Evolutionary conservation across 2,113 vertebrate genomes (phyloP), one percentile per base, ranked within the genome.

Genomic region (Suricata suricatta): DNA sequence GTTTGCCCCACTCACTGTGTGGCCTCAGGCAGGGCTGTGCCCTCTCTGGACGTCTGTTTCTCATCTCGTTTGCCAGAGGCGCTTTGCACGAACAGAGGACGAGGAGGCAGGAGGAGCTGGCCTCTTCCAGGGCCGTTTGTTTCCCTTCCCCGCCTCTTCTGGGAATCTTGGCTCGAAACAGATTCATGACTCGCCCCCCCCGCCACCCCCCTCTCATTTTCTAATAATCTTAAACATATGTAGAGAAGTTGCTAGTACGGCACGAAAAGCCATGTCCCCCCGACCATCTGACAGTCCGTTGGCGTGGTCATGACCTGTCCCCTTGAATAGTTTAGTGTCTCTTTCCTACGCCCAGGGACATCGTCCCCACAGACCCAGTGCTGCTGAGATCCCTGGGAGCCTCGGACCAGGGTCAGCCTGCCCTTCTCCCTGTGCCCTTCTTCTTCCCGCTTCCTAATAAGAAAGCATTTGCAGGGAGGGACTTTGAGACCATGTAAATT

Each of bases 301-400:
- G 69, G 38, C 66, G 11, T 35, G 2, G 0, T 3, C 29, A 41
- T 0, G 44, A 38, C n/a, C 57, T 17, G 15, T 0, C 21, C 2
- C 19, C 0, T 38, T 60, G 57, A 21, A 21, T 3, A 10, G 12
- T 6, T 25, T 1, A 54, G 68, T 12, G 47, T 38, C 79, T 50
- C 3, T 44, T 68, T 74, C 82, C 77, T 66, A 17, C 33, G 14
- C 41, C 1, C 1, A 9, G 76, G 57, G 47, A 35, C 23, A 0
- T 31, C 64, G 57, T 71, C 52, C 25, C 6, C 50, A 35, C 38
- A 2, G 21, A 50, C 52, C 25, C 13, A 60, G n/a, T 7, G 1
- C n/a, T 33, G 25, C 11, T 2, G 44, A 50, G 25, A 2, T 3
- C 7, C 23, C 7, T 1, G 0, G 44, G 27, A 10, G 27, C 47